These are phyloP conservation scores for Mactra quadrangularis DNA, from an alignment of 1,140 invertebrate species.

Conservation along the genomic window DNA sequence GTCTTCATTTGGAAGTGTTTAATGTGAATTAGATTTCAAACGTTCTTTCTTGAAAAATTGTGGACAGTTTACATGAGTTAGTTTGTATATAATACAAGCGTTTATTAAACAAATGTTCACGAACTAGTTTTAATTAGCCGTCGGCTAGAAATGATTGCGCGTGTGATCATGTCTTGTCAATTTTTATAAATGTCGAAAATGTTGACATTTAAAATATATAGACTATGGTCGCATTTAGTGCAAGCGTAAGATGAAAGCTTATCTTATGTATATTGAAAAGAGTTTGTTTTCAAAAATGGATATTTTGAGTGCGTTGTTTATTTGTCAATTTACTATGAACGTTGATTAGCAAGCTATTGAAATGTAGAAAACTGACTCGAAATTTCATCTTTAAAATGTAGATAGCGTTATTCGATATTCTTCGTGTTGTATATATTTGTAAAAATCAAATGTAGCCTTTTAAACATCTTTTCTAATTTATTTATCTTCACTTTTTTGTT, in stretches of 20 bases:
- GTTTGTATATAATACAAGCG: neutral
- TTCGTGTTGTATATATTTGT: conserved; percentile 39
- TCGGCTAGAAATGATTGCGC: conserved; percentile 5
- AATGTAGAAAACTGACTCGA: neutral
- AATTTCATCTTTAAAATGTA: conserved; percentile 8
- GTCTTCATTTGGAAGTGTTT: conserved; percentile 3
- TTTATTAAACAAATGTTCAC: neutral
- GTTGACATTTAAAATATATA: no score
- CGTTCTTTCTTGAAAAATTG: no score
- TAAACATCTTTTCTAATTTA: conserved; percentile 11
- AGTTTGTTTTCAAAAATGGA: conserved; percentile 1
- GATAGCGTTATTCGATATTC: neutral
- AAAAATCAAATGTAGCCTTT: conserved; percentile 22
- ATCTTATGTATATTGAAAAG: conserved; percentile 23
- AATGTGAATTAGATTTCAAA: conserved; percentile 29
- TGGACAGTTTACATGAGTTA: no score
- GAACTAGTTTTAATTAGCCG: neutral
- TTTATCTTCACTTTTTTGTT: neutral
- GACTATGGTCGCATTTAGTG: no score
- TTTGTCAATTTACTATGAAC: no score
- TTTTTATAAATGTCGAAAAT: conserved; percentile 14
- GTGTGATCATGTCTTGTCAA: conserved; percentile 16
- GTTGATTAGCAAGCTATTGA: neutral
- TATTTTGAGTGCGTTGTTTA: conserved; percentile 23
- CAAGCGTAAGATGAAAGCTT: neutral